phyloP scores from a whole-genome alignment of 2,888 invertebrate genomes.

The Macaria notata region DNA sequence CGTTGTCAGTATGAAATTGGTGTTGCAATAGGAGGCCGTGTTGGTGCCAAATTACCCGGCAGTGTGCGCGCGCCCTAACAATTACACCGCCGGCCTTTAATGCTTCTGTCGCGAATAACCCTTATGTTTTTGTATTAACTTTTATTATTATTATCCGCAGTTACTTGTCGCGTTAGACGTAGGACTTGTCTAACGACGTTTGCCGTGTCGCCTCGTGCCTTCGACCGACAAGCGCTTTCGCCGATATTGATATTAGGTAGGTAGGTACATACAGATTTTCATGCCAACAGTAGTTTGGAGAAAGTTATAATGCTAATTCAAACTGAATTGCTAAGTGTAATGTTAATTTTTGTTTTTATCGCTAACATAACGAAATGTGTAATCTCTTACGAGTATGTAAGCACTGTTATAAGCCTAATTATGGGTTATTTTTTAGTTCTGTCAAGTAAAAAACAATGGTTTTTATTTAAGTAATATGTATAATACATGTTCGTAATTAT shows the following conservation, averaged over 20 bases:
- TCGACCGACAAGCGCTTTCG: neutral
- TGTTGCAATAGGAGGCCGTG: constrained; percentile 52
- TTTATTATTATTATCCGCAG: constrained; percentile 41
- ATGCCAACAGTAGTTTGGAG: no score
- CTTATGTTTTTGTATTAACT: constrained; percentile 52
- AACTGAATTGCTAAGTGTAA: no score
- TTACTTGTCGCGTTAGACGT: constrained; percentile 29
- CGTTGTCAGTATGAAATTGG: constrained; percentile 51
- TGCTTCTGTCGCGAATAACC: constrained; percentile 42
- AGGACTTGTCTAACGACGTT: constrained; percentile 23
- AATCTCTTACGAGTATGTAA: no score
- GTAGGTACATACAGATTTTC: no score
- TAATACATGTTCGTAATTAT: constrained; percentile 34
- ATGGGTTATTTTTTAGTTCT: no score
- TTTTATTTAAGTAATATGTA: no score
- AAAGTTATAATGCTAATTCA: no score
- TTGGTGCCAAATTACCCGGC: constrained; percentile 56
- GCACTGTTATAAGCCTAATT: no score
- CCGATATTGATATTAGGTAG: no score
- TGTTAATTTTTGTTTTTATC: no score
- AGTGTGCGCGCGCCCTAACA: constrained; percentile 42
- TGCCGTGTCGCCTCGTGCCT: neutral
- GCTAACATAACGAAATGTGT: no score
- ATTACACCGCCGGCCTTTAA: constrained; percentile 47
- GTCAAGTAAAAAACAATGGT: no score